Base-by-base conservation (phyloP, 2,797 vertebrate species). In the Pipistrellus nathusii region DNA sequence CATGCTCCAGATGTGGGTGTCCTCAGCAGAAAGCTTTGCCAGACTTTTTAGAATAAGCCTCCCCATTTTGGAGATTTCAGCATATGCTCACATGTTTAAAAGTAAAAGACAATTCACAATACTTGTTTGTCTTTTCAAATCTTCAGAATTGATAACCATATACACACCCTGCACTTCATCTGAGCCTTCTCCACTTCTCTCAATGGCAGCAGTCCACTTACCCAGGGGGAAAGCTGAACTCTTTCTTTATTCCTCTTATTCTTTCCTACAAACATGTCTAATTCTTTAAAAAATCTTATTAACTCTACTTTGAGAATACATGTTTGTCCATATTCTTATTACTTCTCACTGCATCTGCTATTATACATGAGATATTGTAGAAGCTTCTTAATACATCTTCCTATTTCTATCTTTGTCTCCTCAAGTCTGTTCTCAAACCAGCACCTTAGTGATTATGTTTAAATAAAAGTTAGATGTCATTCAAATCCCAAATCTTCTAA, bases 101-200 rank as follows among this genome's bases (percentile, higher is more conserved):
- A 80, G 8, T 46, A 69, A 77, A 20, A 81, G 7, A 7, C 1
- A 76, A 64, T 51, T 59, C 13, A 69, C 62, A 69, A 51, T 48
- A 85, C 69, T 23, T 17, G 3, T 41, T 64, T 25, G 5, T 6
- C 8, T 32, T 89, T 83, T 83, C 76, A 35, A n/a, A 32, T 72
- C 3, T 73, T 32, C 8, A 81, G 38, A 88, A 85, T 17, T 59
- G 32, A 32, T 32, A 18, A 68, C 23, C 38, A 38, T 0, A 13
- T 0, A 23, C 10, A 17, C 48, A 38, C 6, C 15, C 30, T 2
- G 30, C 0, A 1, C 6, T 71, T 6, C 0, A 15, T 14, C 25
- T 13, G 21, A 38, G 20, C 12, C 3, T 46, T 77, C 3, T 25
- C 7, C 15, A 41, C 75, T 13, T 62, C 30, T 30, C 3, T n/a